Base-by-base conservation (phyloP, 2,113 vertebrate species). In the Xerus inauris region DNA sequence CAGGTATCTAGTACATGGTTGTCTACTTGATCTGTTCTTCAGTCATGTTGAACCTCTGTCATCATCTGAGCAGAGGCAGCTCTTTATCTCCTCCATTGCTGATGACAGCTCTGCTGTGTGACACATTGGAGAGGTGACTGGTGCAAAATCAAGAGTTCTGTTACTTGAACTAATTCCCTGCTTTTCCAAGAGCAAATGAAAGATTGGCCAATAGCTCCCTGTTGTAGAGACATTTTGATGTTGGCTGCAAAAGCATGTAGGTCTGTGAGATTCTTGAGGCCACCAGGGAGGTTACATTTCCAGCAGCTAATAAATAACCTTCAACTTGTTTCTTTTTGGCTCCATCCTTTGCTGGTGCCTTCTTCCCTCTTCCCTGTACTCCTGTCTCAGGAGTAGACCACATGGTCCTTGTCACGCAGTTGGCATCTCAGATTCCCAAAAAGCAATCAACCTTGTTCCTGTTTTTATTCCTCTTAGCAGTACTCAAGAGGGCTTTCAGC, bases 241-340 rank as follows among this genome's bases (percentile, higher is more conserved):
- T 77, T 92, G 64, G 28, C 38, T 73, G 16, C 67, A 90, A 69
- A 69, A 79, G 42, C 28, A 1, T 1, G 17, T 49, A 7, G 8
- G 40, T 32, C 54, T 85, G 28, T n/a, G 40, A 90, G 57, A 72
- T 11, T 89, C 75, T 94, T 35, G 47, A 82, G 57, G 77, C 91
- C n/a, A 19, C 8, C 7, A 8, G 24, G 24, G 40, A 96, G 88
- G 72, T 65, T 77, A 59, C 17, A 14, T 82, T 88, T 87, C 80
- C 83, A 95, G 94, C 69, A 57, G 71, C 47, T 62, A 30, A 54
- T 91, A 79, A 92, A 57, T 94, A 47, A 30, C 54, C 65, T 79
- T 72, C 28, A 47, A n/a, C 30, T 82, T n/a, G 2, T 59, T 86
- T 81, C 49, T 84, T 80, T 62, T 73, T 40, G 19, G 42, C 20